Percentiles rank a stretch among this genome's conserved stretches.
phyloP scores from a whole-genome alignment of 2,797 vertebrate genomes.

The Gymnoscopelus microlampas region DNA sequence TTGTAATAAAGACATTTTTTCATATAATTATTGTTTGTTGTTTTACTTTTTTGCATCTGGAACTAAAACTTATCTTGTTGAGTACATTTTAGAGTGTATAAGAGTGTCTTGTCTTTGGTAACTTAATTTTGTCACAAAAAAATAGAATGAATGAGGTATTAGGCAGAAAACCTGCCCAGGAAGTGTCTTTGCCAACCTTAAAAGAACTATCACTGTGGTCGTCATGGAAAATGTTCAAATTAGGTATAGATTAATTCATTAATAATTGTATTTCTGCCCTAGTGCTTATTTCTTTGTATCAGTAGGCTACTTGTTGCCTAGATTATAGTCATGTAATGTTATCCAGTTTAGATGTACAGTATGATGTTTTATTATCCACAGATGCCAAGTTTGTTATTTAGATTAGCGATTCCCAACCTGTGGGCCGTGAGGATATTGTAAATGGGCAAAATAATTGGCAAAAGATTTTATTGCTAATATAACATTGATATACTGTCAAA shows the following conservation, averaged over 20 bases:
- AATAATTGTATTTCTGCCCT: too few species aligned
- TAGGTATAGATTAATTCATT: too few species aligned
- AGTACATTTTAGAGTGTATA: background rate
- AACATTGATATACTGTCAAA: too few species aligned
- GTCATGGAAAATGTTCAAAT: conserved; percentile 12
- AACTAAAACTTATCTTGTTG: background rate
- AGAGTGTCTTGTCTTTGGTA: background rate
- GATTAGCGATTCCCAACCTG: too few species aligned
- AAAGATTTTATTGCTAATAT: too few species aligned
- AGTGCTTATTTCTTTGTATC: background rate
- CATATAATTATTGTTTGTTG: conserved; percentile 2
- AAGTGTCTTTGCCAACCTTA: conserved; percentile 27
- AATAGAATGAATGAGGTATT: conserved; percentile 7
- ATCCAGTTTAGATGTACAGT: too few species aligned
- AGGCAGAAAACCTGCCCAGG: conserved; percentile 15
- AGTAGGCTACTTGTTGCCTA: background rate
- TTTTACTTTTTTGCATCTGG: background rate
- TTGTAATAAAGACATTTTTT: conserved; percentile 52
- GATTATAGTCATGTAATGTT: too few species aligned
- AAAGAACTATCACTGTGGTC: conserved; percentile 11
- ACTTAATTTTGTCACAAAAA: background rate
- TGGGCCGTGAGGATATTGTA: too few species aligned
- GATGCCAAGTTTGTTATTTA: too few species aligned
- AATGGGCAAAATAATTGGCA: too few species aligned
- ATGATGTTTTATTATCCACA: too few species aligned